Evolutionary conservation across 2,888 invertebrate species (phyloP).

Genomic region (Drosophila peninsularis): DNA sequence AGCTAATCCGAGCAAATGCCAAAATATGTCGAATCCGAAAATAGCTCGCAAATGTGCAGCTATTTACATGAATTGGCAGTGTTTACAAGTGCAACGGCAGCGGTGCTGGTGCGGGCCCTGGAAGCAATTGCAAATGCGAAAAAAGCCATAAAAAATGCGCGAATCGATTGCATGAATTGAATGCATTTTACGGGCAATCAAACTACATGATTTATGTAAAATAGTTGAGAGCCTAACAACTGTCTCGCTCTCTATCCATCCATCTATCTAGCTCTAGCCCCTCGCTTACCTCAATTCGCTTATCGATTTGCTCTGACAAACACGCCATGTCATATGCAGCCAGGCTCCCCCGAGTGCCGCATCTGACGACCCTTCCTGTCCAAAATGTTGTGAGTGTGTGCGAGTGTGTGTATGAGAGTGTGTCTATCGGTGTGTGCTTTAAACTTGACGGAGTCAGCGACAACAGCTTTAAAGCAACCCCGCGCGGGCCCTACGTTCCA

Average conservation of each 20-base stretch:
- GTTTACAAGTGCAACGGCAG: constrained; percentile 30
- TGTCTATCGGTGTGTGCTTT: constrained; percentile 24
- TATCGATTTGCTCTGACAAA: constrained; percentile 49
- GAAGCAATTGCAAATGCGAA: constrained; percentile 26
- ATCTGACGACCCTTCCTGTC: constrained; percentile 30
- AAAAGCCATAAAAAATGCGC: constrained; percentile 61
- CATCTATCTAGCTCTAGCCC: background rate
- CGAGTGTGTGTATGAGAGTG: constrained; percentile 1
- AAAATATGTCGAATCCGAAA: constrained; percentile 32
- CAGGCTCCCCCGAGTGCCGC: constrained; percentile 14
- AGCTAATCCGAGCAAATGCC: constrained; percentile 33
- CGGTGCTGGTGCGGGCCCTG: background rate
- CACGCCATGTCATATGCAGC: constrained; percentile 43
- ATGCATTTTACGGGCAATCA: constrained; percentile 65
- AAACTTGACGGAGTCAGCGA: constrained; percentile 26
- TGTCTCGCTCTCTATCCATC: background rate
- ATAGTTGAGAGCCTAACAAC: constrained; percentile 15
- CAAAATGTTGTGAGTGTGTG: background rate
- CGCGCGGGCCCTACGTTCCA: background rate
- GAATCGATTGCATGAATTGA: constrained; percentile 69
- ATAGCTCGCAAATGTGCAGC: constrained; percentile 25
- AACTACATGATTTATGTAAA: constrained; percentile 72
- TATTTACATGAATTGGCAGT: constrained; percentile 24
- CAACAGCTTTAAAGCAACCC: constrained; percentile 47
- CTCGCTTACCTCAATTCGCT: constrained; percentile 33